Conservation (phyloP, 2,113 vertebrate species). For the Perognathus longimembris region DNA sequence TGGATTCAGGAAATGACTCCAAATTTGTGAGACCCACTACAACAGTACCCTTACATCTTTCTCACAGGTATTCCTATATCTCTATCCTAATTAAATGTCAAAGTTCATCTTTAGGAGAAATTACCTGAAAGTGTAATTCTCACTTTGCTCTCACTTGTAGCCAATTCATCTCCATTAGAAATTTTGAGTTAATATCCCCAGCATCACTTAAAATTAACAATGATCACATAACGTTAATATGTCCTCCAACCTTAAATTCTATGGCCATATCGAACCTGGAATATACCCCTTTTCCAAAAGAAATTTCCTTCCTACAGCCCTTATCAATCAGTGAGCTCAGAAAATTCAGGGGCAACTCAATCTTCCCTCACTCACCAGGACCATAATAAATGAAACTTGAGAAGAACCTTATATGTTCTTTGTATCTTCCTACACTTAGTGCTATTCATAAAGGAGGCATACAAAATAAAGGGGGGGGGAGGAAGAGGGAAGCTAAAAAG, state of each 20-base stretch:
- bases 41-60: neutral
- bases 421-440: neutral
- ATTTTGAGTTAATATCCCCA: neutral
- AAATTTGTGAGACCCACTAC: neutral
- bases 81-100: neutral
- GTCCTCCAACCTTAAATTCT: neutral
- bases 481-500: neutral
- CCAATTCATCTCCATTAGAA: neutral
- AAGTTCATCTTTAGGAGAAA: neutral
- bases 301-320: neutral
- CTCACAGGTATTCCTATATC: neutral
- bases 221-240: neutral
- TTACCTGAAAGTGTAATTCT: neutral
- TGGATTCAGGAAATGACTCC: neutral
- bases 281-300: neutral
- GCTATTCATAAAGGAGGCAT: neutral
- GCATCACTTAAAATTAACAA: slow-evolving; percentile 4
- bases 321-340: neutral
- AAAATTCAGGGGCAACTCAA: neutral
- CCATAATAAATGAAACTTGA: neutral
- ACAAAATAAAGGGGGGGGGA: neutral
- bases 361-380: neutral
- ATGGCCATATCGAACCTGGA: slow-evolving; percentile 2
- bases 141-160: slow-evolving; percentile 36
- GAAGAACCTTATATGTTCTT: neutral